A percentile compares a stretch with the other conserved stretches of the same genome.
Conservation (phyloP, 2,797 vertebrate genomes). For the Iguana delicatissima region DNA sequence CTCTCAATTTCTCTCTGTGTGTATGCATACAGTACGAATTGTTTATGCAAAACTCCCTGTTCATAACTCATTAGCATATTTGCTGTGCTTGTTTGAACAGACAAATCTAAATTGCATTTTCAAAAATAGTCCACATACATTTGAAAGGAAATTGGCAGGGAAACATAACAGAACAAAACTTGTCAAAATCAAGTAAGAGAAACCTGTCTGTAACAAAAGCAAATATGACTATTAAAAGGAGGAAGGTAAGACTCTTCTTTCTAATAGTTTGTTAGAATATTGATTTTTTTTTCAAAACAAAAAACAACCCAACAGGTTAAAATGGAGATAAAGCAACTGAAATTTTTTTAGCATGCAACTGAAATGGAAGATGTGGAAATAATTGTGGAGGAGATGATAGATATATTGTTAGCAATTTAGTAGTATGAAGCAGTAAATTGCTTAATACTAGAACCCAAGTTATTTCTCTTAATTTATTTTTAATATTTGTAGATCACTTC, state of each 20-base stretch:
- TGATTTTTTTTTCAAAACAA: conserved; percentile 20
- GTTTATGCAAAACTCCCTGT: conserved; percentile 47
- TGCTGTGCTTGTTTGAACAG: conserved; percentile 36
- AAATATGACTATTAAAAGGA: conserved; percentile 1
- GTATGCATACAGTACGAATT: not conserved
- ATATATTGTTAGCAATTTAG: conserved; percentile 5
- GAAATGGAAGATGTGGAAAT: conserved; percentile 11
- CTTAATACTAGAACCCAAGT: not conserved
- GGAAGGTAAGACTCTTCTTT: conserved; percentile 8
- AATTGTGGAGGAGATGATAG: not conserved
- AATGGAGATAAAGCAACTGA: conserved; percentile 30
- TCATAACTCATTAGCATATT: conserved; percentile 55
- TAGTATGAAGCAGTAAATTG: not conserved
- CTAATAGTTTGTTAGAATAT: conserved; percentile 35
- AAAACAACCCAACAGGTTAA: not conserved
- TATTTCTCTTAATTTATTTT: conserved; percentile 2
- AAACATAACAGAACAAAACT: rapidly evolving
- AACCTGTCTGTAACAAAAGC: conserved; percentile 50
- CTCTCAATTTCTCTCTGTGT: too few relatives aligned
- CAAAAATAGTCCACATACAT: conserved; percentile 45
- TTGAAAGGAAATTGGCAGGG: conserved; percentile 34
- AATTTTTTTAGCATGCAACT: conserved; percentile 21
- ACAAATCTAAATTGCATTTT: conserved; percentile 47
- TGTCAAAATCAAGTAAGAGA: conserved; percentile 44
- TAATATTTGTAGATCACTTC: not conserved